Evolutionary conservation across 2,797 vertebrate genomes (phyloP).

Genomic region (Australoheros facetus): DNA sequence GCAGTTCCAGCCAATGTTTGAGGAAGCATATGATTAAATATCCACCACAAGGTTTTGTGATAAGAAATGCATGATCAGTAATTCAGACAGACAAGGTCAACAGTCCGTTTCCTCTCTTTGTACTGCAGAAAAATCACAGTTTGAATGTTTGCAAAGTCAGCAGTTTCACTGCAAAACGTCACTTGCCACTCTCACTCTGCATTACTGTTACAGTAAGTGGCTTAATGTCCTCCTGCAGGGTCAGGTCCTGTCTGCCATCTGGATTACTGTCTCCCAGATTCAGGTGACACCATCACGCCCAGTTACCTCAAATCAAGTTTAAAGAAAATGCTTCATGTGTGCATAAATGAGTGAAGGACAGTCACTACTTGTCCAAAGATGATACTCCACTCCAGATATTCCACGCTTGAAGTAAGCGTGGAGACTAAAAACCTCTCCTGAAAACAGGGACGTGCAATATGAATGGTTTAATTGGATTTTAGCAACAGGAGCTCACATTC

Average conservation of each 20-base stretch:
- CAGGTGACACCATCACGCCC: conserved; percentile 27
- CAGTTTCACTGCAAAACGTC: conserved; percentile 28
- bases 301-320: conserved; percentile 28
- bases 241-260: conserved; percentile 64
- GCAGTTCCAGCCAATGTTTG: conserved; percentile 1
- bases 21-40: conserved; percentile 31
- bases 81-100: conserved; percentile 35
- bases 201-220: conserved; percentile 61
- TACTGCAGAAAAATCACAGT: conserved; percentile 12
- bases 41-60: conserved; percentile 26
- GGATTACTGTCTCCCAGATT: conserved; percentile 54
- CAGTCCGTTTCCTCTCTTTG: not conserved
- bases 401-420: not conserved
- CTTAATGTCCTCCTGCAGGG: conserved; percentile 66
- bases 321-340: conserved; percentile 6
- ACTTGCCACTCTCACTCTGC: conserved; percentile 61
- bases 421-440: conserved; percentile 7
- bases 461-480: conserved; percentile 54
- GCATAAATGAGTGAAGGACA: not conserved
- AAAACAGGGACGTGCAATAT: not conserved
- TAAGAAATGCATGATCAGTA: conserved; percentile 41
- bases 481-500: conserved; percentile 39
- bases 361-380: not conserved
- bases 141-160: conserved; percentile 19
- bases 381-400: not conserved